Evolutionary conservation across 2,888 invertebrate species (phyloP).

Genomic region (Ametastegia equiseti): DNA sequence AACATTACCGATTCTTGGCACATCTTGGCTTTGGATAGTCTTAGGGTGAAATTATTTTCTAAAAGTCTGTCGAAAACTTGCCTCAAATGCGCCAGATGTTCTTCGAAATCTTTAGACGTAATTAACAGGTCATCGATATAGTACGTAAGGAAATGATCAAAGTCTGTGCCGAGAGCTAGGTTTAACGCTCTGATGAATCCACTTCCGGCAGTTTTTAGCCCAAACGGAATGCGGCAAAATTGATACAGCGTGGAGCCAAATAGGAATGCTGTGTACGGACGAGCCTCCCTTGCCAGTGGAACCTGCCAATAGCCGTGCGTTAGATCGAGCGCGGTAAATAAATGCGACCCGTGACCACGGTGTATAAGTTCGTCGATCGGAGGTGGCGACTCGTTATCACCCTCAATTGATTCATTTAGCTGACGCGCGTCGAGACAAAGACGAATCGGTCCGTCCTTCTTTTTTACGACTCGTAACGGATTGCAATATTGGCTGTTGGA

Average conservation of each 20-base stretch:
- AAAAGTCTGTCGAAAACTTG: conserved; percentile 52
- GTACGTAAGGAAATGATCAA: conserved; percentile 15
- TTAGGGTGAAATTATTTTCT: conserved; percentile 56
- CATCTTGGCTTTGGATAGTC: conserved; percentile 56
- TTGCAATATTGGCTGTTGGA: conserved; percentile 60
- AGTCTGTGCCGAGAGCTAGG: conserved; percentile 49
- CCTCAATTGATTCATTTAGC: conserved; percentile 60
- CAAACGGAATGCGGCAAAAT: conserved; percentile 62
- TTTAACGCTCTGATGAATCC: no score
- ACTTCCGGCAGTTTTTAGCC: no score
- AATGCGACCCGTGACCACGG: conserved; percentile 49
- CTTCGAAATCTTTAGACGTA: conserved; percentile 54
- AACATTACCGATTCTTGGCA: conserved; percentile 39
- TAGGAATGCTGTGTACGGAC: conserved; percentile 56
- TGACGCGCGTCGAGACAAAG: conserved; percentile 64
- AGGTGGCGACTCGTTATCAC: conserved; percentile 60
- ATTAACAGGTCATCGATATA: conserved; percentile 65
- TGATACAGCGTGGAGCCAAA: conserved; percentile 52
- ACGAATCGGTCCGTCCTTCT: conserved; percentile 62
- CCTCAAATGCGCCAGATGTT: conserved; percentile 54
- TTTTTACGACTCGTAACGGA: conserved; percentile 61
- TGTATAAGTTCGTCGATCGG: conserved; percentile 56
- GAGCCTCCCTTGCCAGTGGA: conserved; percentile 49
- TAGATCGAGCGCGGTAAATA: conserved; percentile 53
- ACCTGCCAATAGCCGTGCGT: conserved; percentile 60